A percentile compares a stretch with the other conserved stretches of the same genome.
phyloP scores from a whole-genome alignment of 2,888 invertebrate genomes.

The Microchrysa polita region DNA sequence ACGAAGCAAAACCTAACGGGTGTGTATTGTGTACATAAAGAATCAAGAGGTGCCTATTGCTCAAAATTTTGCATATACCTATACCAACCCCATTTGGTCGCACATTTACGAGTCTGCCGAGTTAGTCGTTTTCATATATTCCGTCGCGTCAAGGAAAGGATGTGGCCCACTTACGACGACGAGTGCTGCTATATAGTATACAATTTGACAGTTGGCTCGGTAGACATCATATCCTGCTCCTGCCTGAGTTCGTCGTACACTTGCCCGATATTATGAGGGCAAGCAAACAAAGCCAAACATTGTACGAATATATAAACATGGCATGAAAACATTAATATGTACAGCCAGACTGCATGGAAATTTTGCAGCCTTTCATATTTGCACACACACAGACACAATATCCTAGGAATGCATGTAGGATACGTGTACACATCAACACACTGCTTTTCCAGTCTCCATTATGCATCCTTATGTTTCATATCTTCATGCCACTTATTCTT shows the following conservation, averaged over 20 bases:
- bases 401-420: no score
- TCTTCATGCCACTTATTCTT: background rate
- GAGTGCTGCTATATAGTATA: background rate
- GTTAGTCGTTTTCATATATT: background rate
- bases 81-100: background rate
- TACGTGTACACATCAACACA: background rate
- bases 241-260: background rate
- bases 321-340: constrained; percentile 19
- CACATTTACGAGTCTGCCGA: background rate
- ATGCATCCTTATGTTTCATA: background rate
- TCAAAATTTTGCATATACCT: background rate
- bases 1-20: background rate
- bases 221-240: background rate
- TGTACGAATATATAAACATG: constrained; percentile 29
- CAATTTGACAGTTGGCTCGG: background rate
- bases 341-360: constrained; percentile 15
- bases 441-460: background rate
- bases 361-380: constrained; percentile 12
- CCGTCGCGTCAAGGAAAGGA: background rate
- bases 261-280: constrained; percentile 18
- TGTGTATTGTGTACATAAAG: background rate
- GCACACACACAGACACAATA: no score
- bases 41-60: constrained; percentile 1
- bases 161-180: background rate
- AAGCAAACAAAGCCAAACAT: constrained; percentile 23